Evolutionary conservation across 1,140 invertebrate species (phyloP).

Genomic region (Episyrphus balteatus): DNA sequence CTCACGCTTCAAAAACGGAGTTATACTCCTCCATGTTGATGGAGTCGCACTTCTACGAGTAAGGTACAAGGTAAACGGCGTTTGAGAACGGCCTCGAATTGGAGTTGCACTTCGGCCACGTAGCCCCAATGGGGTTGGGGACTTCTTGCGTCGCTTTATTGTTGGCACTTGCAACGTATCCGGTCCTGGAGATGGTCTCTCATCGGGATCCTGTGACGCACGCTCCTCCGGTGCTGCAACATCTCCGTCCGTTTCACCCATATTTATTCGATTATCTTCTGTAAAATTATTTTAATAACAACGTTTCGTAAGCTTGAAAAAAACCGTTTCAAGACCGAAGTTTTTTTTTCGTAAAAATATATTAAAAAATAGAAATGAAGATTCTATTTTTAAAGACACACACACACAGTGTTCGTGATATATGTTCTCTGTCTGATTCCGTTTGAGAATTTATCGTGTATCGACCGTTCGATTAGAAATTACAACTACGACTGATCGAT

Average conservation of each 20-base stretch:
- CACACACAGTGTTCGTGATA: no score
- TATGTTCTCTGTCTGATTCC: not conserved
- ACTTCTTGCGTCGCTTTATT: slow-evolving; percentile 31
- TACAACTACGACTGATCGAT: slow-evolving; percentile 8
- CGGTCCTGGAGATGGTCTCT: slow-evolving; percentile 16
- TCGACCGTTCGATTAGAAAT: slow-evolving; percentile 6
- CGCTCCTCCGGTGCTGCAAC: slow-evolving; percentile 16
- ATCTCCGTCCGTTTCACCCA: slow-evolving; percentile 33
- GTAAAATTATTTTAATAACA: not conserved
- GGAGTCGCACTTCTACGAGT: slow-evolving; percentile 32
- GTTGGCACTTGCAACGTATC: slow-evolving; percentile 27
- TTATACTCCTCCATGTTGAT: slow-evolving; percentile 34
- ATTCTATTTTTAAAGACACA: no score
- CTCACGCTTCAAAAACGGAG: slow-evolving; percentile 34
- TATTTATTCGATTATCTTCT: slow-evolving; percentile 14
- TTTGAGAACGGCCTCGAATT: slow-evolving; percentile 31
- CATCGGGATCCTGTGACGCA: slow-evolving; percentile 25
- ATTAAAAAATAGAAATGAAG: no score
- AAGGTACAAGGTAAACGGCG: slow-evolving; percentile 30
- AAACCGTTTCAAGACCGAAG: not conserved
- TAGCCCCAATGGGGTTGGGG: slow-evolving; percentile 30
- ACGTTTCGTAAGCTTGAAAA: not conserved
- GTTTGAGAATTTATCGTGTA: not conserved
- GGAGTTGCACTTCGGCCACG: slow-evolving; percentile 34
- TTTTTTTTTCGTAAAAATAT: not conserved